Percentiles rank a stretch among this genome's conserved stretches.
Evolutionary conservation across 2,113 vertebrate species (phyloP).

Genomic region (Podarcis muralis): DNA sequence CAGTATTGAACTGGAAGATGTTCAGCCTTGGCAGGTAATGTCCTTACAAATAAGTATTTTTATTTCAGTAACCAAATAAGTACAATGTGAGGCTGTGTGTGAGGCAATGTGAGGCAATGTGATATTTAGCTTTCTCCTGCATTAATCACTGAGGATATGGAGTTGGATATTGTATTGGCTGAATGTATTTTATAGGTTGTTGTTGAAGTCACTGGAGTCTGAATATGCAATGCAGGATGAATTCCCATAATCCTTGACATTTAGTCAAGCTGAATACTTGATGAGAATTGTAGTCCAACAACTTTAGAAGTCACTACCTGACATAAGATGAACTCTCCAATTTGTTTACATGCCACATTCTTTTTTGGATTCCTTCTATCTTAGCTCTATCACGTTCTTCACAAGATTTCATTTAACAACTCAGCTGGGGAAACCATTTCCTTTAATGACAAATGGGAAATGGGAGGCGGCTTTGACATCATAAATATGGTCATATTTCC

Average conservation of each 20-base stretch:
- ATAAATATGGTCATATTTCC: background rate
- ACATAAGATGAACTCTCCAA: no score
- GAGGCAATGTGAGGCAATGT: no score
- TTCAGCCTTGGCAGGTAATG: constrained; percentile 3
- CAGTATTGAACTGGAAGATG: background rate
- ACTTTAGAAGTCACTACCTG: no score
- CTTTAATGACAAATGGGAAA: background rate
- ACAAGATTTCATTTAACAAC: background rate
- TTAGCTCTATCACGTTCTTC: background rate
- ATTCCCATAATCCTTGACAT: no score
- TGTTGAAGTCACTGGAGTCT: no score
- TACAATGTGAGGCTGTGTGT: background rate
- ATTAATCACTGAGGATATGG: no score
- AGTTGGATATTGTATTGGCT: no score
- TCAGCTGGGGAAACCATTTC: background rate
- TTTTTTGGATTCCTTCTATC: background rate
- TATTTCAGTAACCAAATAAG: background rate
- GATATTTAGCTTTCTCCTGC: background rate
- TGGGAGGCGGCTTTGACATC: background rate
- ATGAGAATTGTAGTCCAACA: no score
- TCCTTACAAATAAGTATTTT: background rate
- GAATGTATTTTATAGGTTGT: no score
- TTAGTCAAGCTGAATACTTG: no score
- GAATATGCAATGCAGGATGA: no score
- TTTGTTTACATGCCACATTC: no score